Evolutionary conservation across 2,113 vertebrate genomes (phyloP).

Genomic region (Dicentrarchus labrax): DNA sequence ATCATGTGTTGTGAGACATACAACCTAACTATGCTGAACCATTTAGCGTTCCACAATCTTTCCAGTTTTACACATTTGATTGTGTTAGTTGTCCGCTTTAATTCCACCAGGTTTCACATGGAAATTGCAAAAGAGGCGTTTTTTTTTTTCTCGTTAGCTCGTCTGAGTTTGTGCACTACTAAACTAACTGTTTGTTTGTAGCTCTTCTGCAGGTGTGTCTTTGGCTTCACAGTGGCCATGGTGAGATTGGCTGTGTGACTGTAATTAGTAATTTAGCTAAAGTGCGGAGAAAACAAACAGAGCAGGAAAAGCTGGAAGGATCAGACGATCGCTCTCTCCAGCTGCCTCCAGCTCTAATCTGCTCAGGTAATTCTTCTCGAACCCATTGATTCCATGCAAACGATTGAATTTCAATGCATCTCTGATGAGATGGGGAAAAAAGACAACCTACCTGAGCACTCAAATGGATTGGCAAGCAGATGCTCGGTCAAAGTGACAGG

Average conservation of each 20-base stretch:
- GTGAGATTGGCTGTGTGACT: constrained; percentile 82
- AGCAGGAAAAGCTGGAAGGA: constrained; percentile 74
- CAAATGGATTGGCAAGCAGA: constrained; percentile 78
- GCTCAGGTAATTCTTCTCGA: constrained; percentile 83
- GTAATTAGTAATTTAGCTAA: constrained; percentile 86
- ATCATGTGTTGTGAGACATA: not conserved
- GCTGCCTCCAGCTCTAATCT: constrained; percentile 79
- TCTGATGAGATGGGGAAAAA: constrained; percentile 69
- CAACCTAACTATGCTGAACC: not conserved
- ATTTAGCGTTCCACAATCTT: constrained; percentile 15
- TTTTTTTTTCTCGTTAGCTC: constrained; percentile 76
- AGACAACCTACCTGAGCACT: constrained; percentile 75
- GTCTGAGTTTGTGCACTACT: constrained; percentile 62
- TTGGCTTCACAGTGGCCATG: constrained; percentile 67
- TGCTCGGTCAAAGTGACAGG: constrained; percentile 74
- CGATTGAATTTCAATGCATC: constrained; percentile 84
- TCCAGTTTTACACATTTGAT: constrained; percentile 30
- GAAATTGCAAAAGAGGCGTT: constrained; percentile 61
- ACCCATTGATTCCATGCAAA: constrained; percentile 79
- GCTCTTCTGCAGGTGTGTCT: constrained; percentile 79
- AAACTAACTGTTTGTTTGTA: constrained; percentile 78
- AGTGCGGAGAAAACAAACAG: constrained; percentile 83
- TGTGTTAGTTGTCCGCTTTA: constrained; percentile 34
- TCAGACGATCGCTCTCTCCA: constrained; percentile 73
- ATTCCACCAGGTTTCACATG: constrained; percentile 53